These are phyloP conservation scores for Lepidotrigona ventralis DNA, from an alignment of 1,140 invertebrate genomes.

Conservation along the genomic window DNA sequence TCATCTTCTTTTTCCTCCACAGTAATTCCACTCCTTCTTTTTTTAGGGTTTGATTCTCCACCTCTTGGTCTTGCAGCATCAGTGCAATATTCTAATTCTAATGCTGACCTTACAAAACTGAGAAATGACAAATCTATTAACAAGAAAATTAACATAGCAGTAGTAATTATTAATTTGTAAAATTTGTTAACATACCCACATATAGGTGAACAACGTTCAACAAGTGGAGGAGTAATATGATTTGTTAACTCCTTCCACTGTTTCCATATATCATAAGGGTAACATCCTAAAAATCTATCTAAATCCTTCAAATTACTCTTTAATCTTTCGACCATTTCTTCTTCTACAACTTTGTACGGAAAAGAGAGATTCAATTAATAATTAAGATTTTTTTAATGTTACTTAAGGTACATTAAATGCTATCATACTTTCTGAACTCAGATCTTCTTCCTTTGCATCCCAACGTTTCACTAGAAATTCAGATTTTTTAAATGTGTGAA, in stretches of 20 bases:
- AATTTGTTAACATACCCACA: slow-evolving; percentile 70
- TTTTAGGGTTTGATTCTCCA: slow-evolving; percentile 49
- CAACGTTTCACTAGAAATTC: slow-evolving; percentile 94
- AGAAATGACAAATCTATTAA: slow-evolving; percentile 32
- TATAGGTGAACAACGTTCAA: slow-evolving; percentile 72
- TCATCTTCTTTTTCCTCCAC: slow-evolving; percentile 85
- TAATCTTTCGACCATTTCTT: slow-evolving; percentile 83
- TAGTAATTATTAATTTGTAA: neutral
- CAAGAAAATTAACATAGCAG: neutral
- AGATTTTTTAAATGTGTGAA: slow-evolving; percentile 90
- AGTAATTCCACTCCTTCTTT: slow-evolving; percentile 74
- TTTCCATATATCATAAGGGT: slow-evolving; percentile 93
- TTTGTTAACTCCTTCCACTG: slow-evolving; percentile 91
- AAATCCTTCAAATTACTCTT: slow-evolving; percentile 88
- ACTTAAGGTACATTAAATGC: slow-evolving; percentile 22
- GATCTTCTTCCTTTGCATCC: slow-evolving; percentile 87
- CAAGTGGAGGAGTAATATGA: slow-evolving; percentile 66
- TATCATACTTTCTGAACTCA: slow-evolving; percentile 78
- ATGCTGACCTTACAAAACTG: slow-evolving; percentile 82
- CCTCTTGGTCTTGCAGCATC: slow-evolving; percentile 84
- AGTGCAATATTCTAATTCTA: slow-evolving; percentile 85
- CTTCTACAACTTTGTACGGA: slow-evolving; percentile 78
- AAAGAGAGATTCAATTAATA: slow-evolving; percentile 26
- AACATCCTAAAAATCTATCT: slow-evolving; percentile 92
- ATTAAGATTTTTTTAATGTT: neutral